Conservation (phyloP, 2,888 invertebrate species). For the Arge pagana region DNA sequence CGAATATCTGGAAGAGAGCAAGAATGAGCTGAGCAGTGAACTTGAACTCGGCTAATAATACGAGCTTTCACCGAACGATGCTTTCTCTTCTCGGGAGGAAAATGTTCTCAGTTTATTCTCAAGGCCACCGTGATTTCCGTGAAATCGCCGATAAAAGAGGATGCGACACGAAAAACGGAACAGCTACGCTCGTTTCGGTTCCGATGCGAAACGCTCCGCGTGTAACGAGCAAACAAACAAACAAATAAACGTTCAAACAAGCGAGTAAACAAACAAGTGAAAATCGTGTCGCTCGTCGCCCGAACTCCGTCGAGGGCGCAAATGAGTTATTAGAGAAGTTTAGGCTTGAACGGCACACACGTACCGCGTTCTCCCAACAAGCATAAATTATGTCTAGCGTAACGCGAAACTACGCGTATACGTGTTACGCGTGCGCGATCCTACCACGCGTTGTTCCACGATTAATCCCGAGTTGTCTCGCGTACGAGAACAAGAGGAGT, state of each 20-base stretch:
- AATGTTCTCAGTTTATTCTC: not conserved
- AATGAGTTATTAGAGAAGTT: slow-evolving; percentile 17
- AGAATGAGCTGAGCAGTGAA: too few relatives aligned
- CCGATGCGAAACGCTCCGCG: too few relatives aligned
- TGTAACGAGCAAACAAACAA: not conserved
- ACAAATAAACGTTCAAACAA: not conserved
- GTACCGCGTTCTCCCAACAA: slow-evolving; percentile 10
- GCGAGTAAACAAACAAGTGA: slow-evolving; percentile 1
- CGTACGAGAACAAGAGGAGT: too few relatives aligned
- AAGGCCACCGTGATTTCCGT: not conserved
- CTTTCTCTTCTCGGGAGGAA: too few relatives aligned
- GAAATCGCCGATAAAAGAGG: not conserved
- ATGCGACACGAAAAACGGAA: not conserved
- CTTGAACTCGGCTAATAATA: too few relatives aligned
- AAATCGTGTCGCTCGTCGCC: slow-evolving; percentile 12
- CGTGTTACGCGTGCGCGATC: too few relatives aligned
- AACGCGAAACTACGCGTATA: too few relatives aligned
- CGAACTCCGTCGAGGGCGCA: slow-evolving; percentile 4
- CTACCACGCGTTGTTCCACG: too few relatives aligned
- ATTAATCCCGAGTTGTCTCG: slow-evolving; percentile 12
- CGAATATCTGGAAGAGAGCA: too few relatives aligned
- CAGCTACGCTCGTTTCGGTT: too few relatives aligned
- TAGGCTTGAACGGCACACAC: slow-evolving; percentile 2
- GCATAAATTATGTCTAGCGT: slow-evolving; percentile 15
- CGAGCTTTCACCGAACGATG: too few relatives aligned